Evolutionary conservation across 2,888 invertebrate species (phyloP), one percentile per base, ranked within the genome.

Genomic region (Drosophila fungiperda): DNA sequence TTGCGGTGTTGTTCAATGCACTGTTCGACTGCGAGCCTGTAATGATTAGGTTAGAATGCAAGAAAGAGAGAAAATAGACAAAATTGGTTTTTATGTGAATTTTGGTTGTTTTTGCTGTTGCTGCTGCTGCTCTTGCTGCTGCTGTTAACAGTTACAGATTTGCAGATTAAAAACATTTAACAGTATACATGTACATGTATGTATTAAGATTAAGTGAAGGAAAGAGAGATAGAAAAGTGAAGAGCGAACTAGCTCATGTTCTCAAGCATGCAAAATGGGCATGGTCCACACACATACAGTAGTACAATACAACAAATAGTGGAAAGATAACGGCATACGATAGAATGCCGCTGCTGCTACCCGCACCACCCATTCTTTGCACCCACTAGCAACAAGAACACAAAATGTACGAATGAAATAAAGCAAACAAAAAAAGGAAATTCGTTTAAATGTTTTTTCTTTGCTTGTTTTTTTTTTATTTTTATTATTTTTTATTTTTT

Each of bases 1-100:
- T 58, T 33, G 35, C 82, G 65, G 64, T 87, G 78, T 67, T 86
- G 64, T 82, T 90, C 32, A 87, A 63, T 40, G 80, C 86, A 80
- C 68, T 90, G 74, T 88, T 87, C 38, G 91, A 87, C 62, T 87
- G 86, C n/a, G 91, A 87, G 57, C 86, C 86, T 90, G 68, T 48
- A 36, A 68, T 53, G 32, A 50, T 82, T 49, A 20, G 26, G 36
- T 55, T 38, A 29, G 26, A 40, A 55, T 57, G 50, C 69, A 52
- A 55, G 53, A 42, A 57, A 32, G 23, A 59, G 33, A 71, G 52
- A 58, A 32, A 62, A 52, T 42, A 64, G 42, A 72, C 35, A 64
- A 29, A 36, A 45, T 59, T 68, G 35, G 38, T 65, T 68, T 60
- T 42, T 61, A 32, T 69, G 54, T 54, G 20, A 68, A 59, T 58